Percentiles rank a stretch among this genome's conserved stretches.
These are phyloP conservation scores for Octodon degus DNA, from an alignment of 2,113 vertebrate species.

Conservation along the genomic window DNA sequence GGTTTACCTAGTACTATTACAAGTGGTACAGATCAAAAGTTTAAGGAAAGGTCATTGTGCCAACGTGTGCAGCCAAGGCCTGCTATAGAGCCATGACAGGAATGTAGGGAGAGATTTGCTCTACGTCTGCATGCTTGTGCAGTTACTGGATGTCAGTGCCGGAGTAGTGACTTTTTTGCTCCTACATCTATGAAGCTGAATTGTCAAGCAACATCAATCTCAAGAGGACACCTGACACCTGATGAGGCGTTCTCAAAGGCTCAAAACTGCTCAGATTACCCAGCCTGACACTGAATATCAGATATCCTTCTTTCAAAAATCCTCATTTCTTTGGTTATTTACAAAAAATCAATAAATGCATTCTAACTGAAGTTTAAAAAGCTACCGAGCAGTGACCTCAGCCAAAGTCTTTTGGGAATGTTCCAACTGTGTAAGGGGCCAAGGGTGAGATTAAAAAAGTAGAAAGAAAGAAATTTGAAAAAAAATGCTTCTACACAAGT, in stretches of 20 bases:
- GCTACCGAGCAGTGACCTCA: conserved; percentile 69
- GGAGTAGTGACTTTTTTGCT: conserved; percentile 26
- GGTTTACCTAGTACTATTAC: background rate
- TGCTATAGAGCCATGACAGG: background rate
- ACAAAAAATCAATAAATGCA: conserved; percentile 74
- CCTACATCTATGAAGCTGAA: background rate
- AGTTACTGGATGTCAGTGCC: conserved; percentile 9
- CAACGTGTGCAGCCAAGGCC: background rate
- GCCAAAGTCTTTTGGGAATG: conserved; percentile 61
- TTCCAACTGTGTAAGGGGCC: conserved; percentile 57
- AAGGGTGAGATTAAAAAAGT: conserved; percentile 56
- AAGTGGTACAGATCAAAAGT: background rate
- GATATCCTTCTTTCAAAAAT: conserved; percentile 63
- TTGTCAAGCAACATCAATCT: background rate
- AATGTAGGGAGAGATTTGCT: background rate
- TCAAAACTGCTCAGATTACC: conserved; percentile 33
- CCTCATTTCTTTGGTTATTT: conserved; percentile 66
- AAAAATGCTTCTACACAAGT: conserved; percentile 50
- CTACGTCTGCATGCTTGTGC: background rate
- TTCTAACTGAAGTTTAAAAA: conserved; percentile 77
- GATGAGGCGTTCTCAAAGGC: conserved; percentile 57
- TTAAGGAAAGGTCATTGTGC: background rate
- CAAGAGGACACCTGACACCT: background rate
- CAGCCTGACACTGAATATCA: conserved; percentile 61
- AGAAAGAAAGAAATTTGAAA: conserved; percentile 58